Evolutionary conservation across 2,113 vertebrate species (phyloP), one percentile per base, ranked within the genome.

Genomic region (Bubo blakistoni): DNA sequence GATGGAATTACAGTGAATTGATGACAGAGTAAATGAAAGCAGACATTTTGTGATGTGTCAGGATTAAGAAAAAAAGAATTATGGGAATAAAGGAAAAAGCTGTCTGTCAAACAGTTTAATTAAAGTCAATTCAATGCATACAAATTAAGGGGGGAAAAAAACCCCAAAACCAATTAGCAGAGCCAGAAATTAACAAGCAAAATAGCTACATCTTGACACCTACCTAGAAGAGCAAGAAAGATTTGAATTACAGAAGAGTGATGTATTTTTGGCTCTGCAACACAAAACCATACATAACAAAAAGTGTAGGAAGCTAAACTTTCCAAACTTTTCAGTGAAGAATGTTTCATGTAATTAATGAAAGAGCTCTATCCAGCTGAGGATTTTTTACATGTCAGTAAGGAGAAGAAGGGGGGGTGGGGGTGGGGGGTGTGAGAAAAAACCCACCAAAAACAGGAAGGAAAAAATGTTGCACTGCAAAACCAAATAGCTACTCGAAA

Each of bases 41-140:
- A 92, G 85, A 90, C 72, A 72, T 80, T 91, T 91, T 90, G 51
- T 66, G 88, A 85, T 55, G 47, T 88, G 57, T 81, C 34, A 57
- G 61, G 47, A 93, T 76, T 76, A 88, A 86, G 51, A 86, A 79
- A 80, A 97, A 92, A 92, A 18, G 54, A 96, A 94, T 73, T 86
- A 65, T 32, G 25, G 65, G 65, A 79, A 86, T 83, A 93, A 91
- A 91, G n/a, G 40, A 96, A 90, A 32, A 86, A 94, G 25, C 57
- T 9, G 57, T 82, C 85, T 84, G n/a, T 94, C 87, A 97, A 89
- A 54, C 21, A 89, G 21, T 63, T 89, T 97, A 95, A 96, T 96
- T 95, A 91, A 95, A 94, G 49, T 80, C 61, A 85, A 74, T 85
- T 92, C 29, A 78, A 72, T 88, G 38, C 73, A 81, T 76, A 66